Evolutionary conservation across 1,140 invertebrate species (phyloP).

Genomic region (Tenebrio molitor): DNA sequence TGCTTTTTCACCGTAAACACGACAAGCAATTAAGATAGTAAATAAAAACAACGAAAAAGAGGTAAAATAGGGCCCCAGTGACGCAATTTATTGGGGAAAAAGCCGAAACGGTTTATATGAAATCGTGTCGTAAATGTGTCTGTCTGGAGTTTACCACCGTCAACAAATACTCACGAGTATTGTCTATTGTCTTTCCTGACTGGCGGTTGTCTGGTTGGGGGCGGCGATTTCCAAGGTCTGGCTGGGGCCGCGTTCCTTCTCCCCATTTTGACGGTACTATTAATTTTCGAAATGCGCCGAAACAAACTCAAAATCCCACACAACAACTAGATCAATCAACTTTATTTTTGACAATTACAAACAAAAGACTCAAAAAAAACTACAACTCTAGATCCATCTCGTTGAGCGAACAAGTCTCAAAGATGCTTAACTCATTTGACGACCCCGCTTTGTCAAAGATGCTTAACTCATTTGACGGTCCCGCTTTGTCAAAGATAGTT

Average conservation of each 20-base stretch:
- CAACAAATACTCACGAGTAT: constrained; percentile 38
- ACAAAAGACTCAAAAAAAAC: constrained; percentile 12
- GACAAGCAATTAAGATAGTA: neutral
- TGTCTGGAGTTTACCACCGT: neutral
- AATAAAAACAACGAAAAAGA: too few relatives aligned
- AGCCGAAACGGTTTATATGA: too few relatives aligned
- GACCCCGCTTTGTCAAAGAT: too few relatives aligned
- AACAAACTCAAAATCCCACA: too few relatives aligned
- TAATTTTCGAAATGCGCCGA: too few relatives aligned
- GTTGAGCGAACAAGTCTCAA: constrained; percentile 17
- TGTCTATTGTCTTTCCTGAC: constrained; percentile 24
- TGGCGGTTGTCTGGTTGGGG: constrained; percentile 51
- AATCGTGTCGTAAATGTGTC: too few relatives aligned
- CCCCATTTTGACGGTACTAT: constrained; percentile 46
- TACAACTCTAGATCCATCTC: constrained; percentile 8
- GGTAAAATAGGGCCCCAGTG: too few relatives aligned
- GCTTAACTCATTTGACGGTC: too few relatives aligned
- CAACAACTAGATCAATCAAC: too few relatives aligned
- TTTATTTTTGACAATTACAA: too few relatives aligned
- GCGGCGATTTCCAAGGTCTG: constrained; percentile 51
- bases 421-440: neutral
- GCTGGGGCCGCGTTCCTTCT: constrained; percentile 51
- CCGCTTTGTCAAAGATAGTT: too few relatives aligned
- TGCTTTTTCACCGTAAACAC: neutral
- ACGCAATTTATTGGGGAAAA: too few relatives aligned